phyloP scores from a whole-genome alignment of 2,888 invertebrate species.

The Apamea anceps region DNA sequence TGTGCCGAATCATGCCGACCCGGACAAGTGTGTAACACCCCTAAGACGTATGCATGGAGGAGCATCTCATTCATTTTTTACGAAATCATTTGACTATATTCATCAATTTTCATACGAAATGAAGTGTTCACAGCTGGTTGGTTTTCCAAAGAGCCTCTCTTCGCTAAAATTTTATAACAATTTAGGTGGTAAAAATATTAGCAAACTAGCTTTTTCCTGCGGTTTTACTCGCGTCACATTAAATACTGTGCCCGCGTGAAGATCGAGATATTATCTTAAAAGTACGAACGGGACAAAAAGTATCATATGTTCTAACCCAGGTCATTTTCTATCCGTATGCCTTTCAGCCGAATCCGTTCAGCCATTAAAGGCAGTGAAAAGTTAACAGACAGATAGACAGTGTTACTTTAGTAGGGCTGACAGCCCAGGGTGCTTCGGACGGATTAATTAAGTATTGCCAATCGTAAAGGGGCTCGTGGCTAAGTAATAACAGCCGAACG shows the following conservation, averaged over 20 bases:
- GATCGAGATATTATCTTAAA: not conserved
- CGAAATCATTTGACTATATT: constrained; percentile 34
- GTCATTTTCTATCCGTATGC: not conserved
- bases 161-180: too few species aligned
- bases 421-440: too few species aligned
- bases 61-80: constrained; percentile 36
- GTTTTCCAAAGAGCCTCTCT: not conserved
- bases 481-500: too few species aligned
- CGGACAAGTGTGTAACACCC: not conserved
- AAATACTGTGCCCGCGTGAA: not conserved
- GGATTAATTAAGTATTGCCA: too few species aligned
- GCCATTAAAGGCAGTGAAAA: not conserved
- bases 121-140: constrained; percentile 9
- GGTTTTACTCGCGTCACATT: not conserved
- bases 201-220: not conserved
- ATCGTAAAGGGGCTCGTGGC: too few species aligned
- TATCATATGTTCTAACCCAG: too few species aligned
- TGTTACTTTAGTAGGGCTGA: too few species aligned
- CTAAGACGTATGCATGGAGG: not conserved
- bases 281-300: not conserved
- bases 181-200: not conserved
- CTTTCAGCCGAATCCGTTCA: not conserved
- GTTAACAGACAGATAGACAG: too few species aligned
- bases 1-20: not conserved
- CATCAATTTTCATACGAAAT: constrained; percentile 16